Base-by-base conservation (phyloP, 1,140 invertebrate species). In the Drosophila aff. region DNA sequence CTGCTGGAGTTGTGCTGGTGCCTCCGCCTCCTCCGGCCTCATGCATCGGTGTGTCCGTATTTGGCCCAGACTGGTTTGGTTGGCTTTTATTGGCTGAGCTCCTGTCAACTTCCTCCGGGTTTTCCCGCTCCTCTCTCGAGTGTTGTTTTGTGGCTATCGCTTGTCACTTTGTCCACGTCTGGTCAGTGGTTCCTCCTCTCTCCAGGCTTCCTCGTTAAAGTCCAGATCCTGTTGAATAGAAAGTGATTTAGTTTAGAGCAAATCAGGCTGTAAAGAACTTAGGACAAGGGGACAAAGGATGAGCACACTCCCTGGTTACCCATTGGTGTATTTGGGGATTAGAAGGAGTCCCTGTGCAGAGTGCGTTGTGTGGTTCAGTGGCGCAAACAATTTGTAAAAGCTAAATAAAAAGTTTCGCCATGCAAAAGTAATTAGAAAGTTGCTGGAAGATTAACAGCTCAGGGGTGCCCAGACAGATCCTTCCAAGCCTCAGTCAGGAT, bases 351-450 rank as follows among this genome's bases (percentile, higher is more conserved):
- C 18, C 36, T 18, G 43, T 26, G 6, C 15, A 9, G 16, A 50
- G 47, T 10, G 36, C 26, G 46, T 52, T 15, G 47, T 67, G 62
- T 63, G 78, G 59, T 46, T 53, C 40, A 57, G 69, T 71, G 75
- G 76, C 50, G 26, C 50, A 78, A 67, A 86, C 76, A 85, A 85
- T 85, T 85, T 86, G 75, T 41, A 62, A 73, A 82, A 79, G 50
- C 69, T 58, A 50, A 73, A 69, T 76, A 67, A 52, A 79, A 86
- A 87, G 66, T 87, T 87, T 60, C 16, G 23, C 26, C 40, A 58
- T 78, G 73, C 59, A 83, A 83, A 83, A 89, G 83, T 87, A 87
- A 87, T 87, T 87, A 89, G 62, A 89, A 87, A 87, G 68, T 84
- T 78, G 46, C 55, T 60, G 64, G 67, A 80, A 80, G 84, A 87